Conservation (phyloP, 2,113 vertebrate species). For the Pelecanus crispus region DNA sequence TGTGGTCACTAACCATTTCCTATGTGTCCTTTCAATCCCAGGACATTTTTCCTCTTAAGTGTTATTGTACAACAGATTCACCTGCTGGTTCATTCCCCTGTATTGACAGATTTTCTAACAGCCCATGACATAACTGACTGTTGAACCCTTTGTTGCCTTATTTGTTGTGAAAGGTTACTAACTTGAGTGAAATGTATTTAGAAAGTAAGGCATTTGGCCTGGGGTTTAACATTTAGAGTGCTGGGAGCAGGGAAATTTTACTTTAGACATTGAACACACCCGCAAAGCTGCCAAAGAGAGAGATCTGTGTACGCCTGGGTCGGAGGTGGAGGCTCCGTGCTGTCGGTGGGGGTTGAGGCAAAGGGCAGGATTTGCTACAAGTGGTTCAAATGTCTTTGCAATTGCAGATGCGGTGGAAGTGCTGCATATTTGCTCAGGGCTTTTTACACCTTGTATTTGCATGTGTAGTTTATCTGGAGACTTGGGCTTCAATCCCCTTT, state of each 20-base stretch:
- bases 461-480: background rate
- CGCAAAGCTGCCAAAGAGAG: background rate
- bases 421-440: background rate
- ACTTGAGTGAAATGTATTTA: background rate
- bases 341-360: background rate
- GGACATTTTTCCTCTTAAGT: background rate
- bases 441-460: background rate
- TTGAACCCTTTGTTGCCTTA: background rate
- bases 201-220: background rate
- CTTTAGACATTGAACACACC: background rate
- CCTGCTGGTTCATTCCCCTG: background rate
- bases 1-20: background rate
- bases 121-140: background rate
- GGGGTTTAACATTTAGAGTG: background rate
- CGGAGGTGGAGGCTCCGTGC: background rate
- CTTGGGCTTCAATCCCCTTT: background rate
- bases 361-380: background rate
- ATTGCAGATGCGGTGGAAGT: rapidly evolving
- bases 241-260: background rate
- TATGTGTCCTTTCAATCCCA: background rate
- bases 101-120: background rate
- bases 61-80: background rate
- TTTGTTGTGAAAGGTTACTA: background rate
- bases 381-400: background rate
- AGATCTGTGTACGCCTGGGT: rapidly evolving